Evolutionary conservation across 2,113 vertebrate species (phyloP).

Genomic region (Corythornis madagascariensis): DNA sequence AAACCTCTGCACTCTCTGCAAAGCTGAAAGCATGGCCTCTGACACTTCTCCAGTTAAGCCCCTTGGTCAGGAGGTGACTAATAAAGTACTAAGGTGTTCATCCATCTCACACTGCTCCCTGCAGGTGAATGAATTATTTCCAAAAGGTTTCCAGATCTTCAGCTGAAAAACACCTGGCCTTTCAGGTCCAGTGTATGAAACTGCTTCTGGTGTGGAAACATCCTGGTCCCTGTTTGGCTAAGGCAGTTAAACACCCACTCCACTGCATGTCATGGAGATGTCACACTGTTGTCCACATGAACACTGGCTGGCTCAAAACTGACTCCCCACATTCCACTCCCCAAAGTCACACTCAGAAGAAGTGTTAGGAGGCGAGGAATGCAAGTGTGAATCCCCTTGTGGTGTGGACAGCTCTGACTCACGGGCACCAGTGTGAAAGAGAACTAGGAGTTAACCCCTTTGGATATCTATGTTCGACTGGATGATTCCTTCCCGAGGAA

Average conservation of each 20-base stretch:
- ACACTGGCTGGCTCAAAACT: background rate
- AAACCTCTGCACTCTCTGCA: background rate
- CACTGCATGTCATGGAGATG: background rate
- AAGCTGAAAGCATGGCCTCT: background rate
- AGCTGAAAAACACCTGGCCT: background rate
- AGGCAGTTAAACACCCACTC: background rate
- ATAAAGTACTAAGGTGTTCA: background rate
- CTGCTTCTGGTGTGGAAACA: background rate
- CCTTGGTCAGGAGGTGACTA: background rate
- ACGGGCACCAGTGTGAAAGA: background rate
- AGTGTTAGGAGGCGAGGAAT: background rate
- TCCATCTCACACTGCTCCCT: background rate
- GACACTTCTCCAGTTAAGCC: background rate
- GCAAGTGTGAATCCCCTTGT: background rate
- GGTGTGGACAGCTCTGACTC: background rate
- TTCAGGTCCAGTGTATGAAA: background rate
- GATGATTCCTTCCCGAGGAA: fast-evolving
- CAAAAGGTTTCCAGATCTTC: background rate
- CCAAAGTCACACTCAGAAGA: background rate
- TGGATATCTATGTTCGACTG: background rate
- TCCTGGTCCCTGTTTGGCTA: background rate
- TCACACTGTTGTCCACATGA: background rate
- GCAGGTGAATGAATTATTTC: background rate
- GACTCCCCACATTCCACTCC: background rate
- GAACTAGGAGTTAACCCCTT: background rate